These are phyloP conservation scores for Cassiopea andromeda DNA, from an alignment of 30 jellyfish, hydroid and myxozoan genomes.

Conservation along the genomic window DNA sequence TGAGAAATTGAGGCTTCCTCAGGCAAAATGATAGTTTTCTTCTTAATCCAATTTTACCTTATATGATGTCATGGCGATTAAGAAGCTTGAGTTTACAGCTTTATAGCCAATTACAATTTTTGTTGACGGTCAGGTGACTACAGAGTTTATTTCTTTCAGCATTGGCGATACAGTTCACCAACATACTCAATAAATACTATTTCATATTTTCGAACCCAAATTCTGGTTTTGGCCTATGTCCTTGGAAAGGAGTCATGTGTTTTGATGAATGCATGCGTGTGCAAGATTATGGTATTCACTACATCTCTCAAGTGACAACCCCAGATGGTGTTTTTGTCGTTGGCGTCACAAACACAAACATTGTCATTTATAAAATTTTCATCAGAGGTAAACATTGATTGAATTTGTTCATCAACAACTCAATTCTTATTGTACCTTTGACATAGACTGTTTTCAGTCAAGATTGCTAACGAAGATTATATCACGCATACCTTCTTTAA, in stretches of 20 bases:
- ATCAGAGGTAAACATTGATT: slow-evolving; percentile 34
- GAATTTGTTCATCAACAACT: too few species aligned
- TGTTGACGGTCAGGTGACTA: neutral
- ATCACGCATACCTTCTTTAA: too few species aligned
- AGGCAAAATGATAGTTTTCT: too few species aligned
- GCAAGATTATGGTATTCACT: slow-evolving; percentile 43
- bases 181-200: slow-evolving; percentile 10
- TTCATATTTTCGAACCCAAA: slow-evolving; percentile 64
- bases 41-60: too few species aligned
- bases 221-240: slow-evolving; percentile 81
- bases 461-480: too few species aligned
- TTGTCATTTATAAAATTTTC: slow-evolving; percentile 28
- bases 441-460: neutral
- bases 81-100: too few species aligned
- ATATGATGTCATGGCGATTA: too few species aligned
- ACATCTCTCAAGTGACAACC: slow-evolving; percentile 57
- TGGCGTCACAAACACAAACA: slow-evolving; percentile 23
- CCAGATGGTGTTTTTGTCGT: slow-evolving; percentile 59
- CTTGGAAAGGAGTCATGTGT: slow-evolving; percentile 90
- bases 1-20: too few species aligned
- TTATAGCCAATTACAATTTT: too few species aligned
- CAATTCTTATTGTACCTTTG: neutral
- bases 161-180: slow-evolving; percentile 22
- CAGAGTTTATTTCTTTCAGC: slow-evolving; percentile 36
- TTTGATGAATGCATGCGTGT: slow-evolving; percentile 69